Conservation (phyloP, 2,888 invertebrate genomes). For the Xylota segnis region DNA sequence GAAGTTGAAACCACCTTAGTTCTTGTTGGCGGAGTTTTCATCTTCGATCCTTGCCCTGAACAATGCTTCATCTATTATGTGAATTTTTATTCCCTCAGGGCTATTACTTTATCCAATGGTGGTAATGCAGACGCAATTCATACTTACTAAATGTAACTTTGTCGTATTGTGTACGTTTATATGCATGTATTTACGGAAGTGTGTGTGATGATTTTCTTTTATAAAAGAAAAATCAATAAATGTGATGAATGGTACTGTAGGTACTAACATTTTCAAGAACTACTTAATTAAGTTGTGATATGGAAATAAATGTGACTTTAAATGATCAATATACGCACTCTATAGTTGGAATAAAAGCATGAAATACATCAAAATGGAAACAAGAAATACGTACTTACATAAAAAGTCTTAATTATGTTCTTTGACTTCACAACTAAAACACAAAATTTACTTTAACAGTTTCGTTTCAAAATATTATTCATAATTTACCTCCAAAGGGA, state of each 20-base stretch:
- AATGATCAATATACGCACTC: neutral
- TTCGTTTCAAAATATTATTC: too few relatives aligned
- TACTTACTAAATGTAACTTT: constrained; percentile 10
- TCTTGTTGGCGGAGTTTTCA: constrained; percentile 10
- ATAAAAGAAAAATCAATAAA: neutral
- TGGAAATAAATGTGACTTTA: neutral
- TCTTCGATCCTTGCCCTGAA: constrained; percentile 26
- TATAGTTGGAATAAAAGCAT: too few relatives aligned
- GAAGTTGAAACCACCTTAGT: neutral
- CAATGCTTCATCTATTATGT: constrained; percentile 40
- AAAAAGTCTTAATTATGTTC: too few relatives aligned
- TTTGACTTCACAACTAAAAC: too few relatives aligned
- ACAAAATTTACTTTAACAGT: too few relatives aligned
- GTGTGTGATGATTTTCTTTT: neutral
- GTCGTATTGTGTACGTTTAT: neutral
- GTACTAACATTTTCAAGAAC: neutral
- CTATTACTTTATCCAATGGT: constrained; percentile 34
- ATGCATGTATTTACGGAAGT: too few relatives aligned
- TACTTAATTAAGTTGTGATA: neutral
- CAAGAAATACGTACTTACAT: too few relatives aligned
- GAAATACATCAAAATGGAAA: too few relatives aligned
- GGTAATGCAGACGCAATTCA: neutral
- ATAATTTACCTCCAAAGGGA: too few relatives aligned
- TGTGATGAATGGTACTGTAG: neutral
- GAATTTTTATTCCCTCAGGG: constrained; percentile 36